Percentiles rank a stretch among this genome's conserved stretches.
Conservation (phyloP, 1,140 invertebrate genomes). For the Phocides pigmalion region DNA sequence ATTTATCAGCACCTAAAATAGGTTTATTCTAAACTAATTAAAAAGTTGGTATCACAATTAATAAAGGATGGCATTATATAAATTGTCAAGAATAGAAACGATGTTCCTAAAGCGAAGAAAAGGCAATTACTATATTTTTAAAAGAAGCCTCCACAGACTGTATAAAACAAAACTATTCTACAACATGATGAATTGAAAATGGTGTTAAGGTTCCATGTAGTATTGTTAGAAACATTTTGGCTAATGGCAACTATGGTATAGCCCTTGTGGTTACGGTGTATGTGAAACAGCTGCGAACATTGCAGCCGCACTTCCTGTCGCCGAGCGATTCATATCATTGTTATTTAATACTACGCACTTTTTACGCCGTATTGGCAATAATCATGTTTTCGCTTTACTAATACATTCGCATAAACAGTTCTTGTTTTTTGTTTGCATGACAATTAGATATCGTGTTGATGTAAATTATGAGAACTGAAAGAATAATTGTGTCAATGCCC, state of each 20-base stretch:
- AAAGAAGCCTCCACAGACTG: no score
- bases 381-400: constrained; percentile 49
- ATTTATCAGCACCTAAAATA: no score
- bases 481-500: no score
- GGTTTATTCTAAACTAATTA: no score
- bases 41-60: no score
- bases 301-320: constrained; percentile 62
- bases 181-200: no score
- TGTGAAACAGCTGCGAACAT: constrained; percentile 54
- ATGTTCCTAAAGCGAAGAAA: no score
- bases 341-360: constrained; percentile 47
- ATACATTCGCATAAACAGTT: constrained; percentile 36
- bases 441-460: constrained; percentile 19
- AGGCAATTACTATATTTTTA: no score
- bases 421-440: constrained; percentile 22
- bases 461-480: constrained; percentile 16
- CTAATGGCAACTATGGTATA: background rate
- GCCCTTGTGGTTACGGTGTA: constrained; percentile 26
- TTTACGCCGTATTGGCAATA: constrained; percentile 41
- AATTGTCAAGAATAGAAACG: no score
- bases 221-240: background rate
- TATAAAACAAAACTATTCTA: no score
- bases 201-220: no score
- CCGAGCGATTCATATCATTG: constrained; percentile 65
- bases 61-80: no score